phyloP scores from a whole-genome alignment of 2,888 invertebrate genomes.

The Coleophora flavipennella region DNA sequence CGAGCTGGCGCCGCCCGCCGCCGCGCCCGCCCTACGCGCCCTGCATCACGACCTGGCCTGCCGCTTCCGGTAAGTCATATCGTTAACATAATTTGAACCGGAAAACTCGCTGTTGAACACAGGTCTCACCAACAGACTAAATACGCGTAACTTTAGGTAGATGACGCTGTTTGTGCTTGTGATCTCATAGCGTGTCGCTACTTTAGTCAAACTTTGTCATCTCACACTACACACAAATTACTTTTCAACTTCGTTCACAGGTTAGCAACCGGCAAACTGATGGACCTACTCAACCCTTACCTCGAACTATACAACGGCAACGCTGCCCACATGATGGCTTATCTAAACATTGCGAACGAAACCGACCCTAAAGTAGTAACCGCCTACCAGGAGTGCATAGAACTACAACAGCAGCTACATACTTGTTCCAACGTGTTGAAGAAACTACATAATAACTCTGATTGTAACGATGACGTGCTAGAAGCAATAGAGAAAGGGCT shows the following conservation, averaged over 20 bases:
- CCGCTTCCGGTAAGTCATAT: constrained; percentile 43
- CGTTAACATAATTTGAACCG: too few species aligned
- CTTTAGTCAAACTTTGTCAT: too few species aligned
- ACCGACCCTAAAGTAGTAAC: constrained; percentile 67
- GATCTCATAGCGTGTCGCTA: too few species aligned
- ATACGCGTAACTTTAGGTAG: too few species aligned
- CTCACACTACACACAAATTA: too few species aligned
- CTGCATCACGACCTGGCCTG: constrained; percentile 61
- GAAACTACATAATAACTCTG: constrained; percentile 76
- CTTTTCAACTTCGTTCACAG: constrained; percentile 70
- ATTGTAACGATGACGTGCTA: constrained; percentile 40
- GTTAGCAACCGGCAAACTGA: constrained; percentile 87
- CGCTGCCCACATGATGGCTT: constrained; percentile 87
- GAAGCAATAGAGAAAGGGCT: constrained; percentile 41
- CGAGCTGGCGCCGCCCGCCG: constrained; percentile 84
- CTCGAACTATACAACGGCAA: constrained; percentile 86
- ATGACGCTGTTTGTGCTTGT: too few species aligned
- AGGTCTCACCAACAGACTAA: too few species aligned
- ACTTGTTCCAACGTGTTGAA: constrained; percentile 83
- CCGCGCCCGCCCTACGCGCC: constrained; percentile 57
- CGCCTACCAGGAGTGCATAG: constrained; percentile 83
- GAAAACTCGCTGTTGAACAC: too few species aligned
- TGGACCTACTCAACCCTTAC: constrained; percentile 83
- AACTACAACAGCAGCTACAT: constrained; percentile 91
- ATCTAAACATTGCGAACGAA: constrained; percentile 78